These are phyloP conservation scores for Idaea biselata DNA, from an alignment of 2,888 invertebrate species.

Conservation along the genomic window DNA sequence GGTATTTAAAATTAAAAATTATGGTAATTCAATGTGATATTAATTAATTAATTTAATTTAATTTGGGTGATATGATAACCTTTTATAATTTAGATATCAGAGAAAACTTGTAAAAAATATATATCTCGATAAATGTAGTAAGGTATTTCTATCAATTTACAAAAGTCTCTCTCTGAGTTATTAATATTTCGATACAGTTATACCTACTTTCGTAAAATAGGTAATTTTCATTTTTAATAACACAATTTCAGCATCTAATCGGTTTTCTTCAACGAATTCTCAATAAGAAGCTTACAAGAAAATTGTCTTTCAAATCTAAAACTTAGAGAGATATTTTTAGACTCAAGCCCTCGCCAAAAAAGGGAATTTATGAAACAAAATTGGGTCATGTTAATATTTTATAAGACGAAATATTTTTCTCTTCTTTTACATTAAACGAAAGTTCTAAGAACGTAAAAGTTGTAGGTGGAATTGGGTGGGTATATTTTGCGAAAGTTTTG, in stretches of 20 bases:
- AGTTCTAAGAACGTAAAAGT: neutral
- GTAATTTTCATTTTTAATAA: neutral
- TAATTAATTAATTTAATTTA: too few species aligned
- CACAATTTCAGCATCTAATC: neutral
- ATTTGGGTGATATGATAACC: too few species aligned
- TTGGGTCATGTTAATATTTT: neutral
- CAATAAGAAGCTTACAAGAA: constrained; percentile 1
- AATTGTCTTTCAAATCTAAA: neutral
- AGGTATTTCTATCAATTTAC: too few species aligned
- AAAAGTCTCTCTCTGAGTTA: too few species aligned
- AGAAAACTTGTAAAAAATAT: too few species aligned
- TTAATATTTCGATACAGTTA: too few species aligned
- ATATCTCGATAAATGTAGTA: too few species aligned
- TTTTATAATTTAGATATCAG: too few species aligned
- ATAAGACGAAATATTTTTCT: neutral
- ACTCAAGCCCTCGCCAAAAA: neutral
- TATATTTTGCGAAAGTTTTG: neutral
- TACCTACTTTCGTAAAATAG: too few species aligned
- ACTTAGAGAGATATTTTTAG: constrained; percentile 1
- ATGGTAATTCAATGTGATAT: too few species aligned
- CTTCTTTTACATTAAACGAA: neutral
- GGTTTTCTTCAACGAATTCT: neutral
- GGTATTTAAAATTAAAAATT: too few species aligned
- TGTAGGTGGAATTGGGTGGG: neutral
- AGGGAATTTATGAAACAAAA: neutral